Evolutionary conservation across 2,797 vertebrate species (phyloP).

Genomic region (Spinus pinus): DNA sequence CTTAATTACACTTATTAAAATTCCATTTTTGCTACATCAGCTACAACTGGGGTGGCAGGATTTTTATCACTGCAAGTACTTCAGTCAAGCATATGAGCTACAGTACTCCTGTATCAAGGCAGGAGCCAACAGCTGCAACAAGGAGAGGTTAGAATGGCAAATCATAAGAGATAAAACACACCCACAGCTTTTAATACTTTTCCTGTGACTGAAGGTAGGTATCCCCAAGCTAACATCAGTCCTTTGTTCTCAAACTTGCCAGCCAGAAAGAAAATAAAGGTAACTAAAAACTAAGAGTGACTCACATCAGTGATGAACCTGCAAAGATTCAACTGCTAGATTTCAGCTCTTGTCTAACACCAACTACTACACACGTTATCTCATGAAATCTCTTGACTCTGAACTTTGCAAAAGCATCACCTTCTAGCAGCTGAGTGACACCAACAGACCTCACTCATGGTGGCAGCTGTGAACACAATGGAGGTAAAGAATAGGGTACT

Average conservation of each 20-base stretch:
- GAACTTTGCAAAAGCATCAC: neutral
- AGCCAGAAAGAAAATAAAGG: neutral
- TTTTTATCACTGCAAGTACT: neutral
- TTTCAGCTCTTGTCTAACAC: neutral
- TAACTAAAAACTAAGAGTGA: neutral
- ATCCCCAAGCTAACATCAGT: neutral
- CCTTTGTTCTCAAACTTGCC: neutral
- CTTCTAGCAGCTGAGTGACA: neutral
- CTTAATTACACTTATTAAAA: neutral
- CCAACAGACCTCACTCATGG: neutral
- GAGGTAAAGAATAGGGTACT: neutral
- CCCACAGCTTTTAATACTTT: neutral
- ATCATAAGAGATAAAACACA: neutral
- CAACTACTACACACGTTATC: accelerated
- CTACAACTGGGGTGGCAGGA: neutral
- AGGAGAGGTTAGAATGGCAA: neutral
- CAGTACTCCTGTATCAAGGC: neutral
- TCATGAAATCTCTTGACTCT: neutral
- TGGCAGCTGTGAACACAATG: neutral
- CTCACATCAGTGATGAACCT: neutral
- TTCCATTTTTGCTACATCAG: neutral
- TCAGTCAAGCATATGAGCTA: neutral
- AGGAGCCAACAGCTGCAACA: neutral
- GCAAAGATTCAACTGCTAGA: neutral
- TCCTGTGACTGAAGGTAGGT: neutral